Conservation (phyloP, 2,113 vertebrate species). For the Sciurus niger region DNA sequence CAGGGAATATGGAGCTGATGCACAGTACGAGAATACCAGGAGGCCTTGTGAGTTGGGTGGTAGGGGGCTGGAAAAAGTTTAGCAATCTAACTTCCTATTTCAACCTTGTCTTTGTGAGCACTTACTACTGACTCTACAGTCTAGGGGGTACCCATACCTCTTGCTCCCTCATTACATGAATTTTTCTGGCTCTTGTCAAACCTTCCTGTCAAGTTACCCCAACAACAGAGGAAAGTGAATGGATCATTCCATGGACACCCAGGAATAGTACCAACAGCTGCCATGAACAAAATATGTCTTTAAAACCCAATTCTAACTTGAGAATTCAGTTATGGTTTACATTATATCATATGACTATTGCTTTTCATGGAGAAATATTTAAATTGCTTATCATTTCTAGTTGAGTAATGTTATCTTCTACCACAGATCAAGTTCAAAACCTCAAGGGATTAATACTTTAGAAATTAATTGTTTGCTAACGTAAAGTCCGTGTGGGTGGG, state of each 20-base stretch:
- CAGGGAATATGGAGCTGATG: background rate
- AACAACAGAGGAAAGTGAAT: background rate
- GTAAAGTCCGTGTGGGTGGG: background rate
- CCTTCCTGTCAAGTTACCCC: background rate
- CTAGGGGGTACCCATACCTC: background rate
- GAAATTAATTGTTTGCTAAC: background rate
- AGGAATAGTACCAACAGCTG: background rate
- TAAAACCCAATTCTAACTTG: background rate
- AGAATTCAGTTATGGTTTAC: background rate
- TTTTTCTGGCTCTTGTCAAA: background rate
- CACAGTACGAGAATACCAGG: background rate
- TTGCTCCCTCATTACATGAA: background rate
- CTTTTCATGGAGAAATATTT: constrained; percentile 47
- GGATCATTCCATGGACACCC: background rate
- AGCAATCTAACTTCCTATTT: background rate
- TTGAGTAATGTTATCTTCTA: background rate
- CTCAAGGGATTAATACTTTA: background rate
- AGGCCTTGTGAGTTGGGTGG: background rate
- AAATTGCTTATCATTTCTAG: constrained; percentile 7
- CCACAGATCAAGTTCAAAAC: background rate
- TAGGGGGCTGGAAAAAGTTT: background rate
- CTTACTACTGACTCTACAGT: too few species aligned
- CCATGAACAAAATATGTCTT: background rate
- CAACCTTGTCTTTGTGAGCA: background rate
- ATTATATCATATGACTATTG: background rate